These are phyloP conservation scores for Phalanger gymnotis DNA, from an alignment of 2,797 vertebrate genomes.

Conservation along the genomic window DNA sequence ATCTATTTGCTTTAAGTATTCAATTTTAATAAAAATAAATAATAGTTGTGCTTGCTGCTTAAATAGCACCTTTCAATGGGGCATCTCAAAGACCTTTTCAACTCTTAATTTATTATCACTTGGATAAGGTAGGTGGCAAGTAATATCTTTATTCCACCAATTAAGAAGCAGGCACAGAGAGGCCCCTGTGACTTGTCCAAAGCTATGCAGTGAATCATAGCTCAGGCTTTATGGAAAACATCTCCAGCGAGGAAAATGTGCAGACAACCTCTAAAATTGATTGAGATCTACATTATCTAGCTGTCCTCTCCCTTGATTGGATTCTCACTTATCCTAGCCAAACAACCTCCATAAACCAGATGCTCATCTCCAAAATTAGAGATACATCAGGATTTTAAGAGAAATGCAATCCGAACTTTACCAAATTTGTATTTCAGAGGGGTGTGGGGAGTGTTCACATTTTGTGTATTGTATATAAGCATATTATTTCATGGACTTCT, in stretches of 20 bases:
- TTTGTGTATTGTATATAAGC: background rate
- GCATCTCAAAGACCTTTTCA: constrained; percentile 73
- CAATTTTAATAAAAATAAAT: constrained; percentile 83
- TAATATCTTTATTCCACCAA: constrained; percentile 62
- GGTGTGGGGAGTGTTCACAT: background rate
- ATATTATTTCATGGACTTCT: background rate
- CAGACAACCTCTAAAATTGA: background rate
- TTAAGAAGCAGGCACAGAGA: constrained; percentile 46
- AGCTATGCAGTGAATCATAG: background rate
- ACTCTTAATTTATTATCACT: constrained; percentile 73
- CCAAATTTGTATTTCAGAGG: background rate
- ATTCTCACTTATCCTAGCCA: accelerated
- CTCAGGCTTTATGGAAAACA: background rate
- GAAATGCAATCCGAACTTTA: background rate
- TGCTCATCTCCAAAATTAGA: background rate
- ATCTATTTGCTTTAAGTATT: constrained; percentile 82
- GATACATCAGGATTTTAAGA: background rate
- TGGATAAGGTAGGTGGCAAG: constrained; percentile 72
- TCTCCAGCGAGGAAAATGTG: background rate
- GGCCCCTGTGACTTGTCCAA: constrained; percentile 8
- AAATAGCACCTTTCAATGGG: constrained; percentile 76
- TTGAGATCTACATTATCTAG: background rate
- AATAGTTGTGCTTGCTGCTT: constrained; percentile 77
- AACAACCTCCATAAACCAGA: too few relatives aligned
- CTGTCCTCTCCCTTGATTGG: background rate